Percentiles rank a stretch among this genome's conserved stretches.
These are phyloP conservation scores for Pteronura brasiliensis DNA, from an alignment of 2,113 vertebrate species.

Conservation along the genomic window DNA sequence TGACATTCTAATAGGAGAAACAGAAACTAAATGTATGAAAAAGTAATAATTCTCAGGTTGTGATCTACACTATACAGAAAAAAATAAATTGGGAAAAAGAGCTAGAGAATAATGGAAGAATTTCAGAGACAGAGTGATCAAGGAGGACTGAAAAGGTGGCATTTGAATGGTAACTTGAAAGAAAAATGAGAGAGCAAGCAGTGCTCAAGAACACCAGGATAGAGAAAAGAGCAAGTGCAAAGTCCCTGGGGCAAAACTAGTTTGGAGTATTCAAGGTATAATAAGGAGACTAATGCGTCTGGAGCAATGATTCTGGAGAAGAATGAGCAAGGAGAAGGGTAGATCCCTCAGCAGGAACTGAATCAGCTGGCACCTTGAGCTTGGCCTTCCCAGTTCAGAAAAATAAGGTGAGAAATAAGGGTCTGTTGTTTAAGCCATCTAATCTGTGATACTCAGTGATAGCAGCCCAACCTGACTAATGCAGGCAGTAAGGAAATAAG, in stretches of 20 bases:
- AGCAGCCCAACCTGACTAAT: background rate
- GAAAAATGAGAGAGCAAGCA: background rate
- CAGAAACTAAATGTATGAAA: background rate
- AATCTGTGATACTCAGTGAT: background rate
- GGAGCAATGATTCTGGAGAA: background rate
- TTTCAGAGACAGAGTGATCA: background rate
- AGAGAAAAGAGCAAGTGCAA: background rate
- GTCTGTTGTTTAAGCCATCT: background rate
- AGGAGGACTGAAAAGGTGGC: background rate
- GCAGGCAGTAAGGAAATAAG: background rate
- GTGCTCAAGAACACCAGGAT: background rate
- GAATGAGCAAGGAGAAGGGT: background rate
- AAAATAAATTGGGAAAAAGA: background rate
- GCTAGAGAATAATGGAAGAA: background rate
- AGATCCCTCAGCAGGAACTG: background rate
- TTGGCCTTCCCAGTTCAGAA: background rate
- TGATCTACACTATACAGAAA: background rate
- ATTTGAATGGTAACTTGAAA: background rate
- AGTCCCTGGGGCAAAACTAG: background rate
- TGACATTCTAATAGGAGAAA: background rate
- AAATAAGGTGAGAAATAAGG: background rate
- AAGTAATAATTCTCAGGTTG: background rate
- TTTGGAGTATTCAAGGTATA: background rate
- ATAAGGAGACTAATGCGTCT: background rate
- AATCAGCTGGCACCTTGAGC: background rate